A percentile compares a stretch with the other conserved stretches of the same genome.
Conservation (phyloP, 2,888 invertebrate genomes). For the Stratiomys singularior region DNA sequence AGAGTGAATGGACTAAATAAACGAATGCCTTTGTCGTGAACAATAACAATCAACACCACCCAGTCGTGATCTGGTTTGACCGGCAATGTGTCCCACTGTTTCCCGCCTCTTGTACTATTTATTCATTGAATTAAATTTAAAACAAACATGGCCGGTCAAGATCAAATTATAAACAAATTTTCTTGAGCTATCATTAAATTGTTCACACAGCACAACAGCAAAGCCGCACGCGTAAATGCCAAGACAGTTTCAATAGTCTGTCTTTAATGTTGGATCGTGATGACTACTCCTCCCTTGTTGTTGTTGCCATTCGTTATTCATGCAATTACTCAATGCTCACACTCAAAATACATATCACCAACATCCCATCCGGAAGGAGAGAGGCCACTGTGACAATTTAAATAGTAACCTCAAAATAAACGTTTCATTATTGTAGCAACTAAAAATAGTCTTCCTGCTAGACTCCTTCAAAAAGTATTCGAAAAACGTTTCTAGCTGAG, state of each 20-base stretch:
- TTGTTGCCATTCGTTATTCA: not conserved
- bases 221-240: not conserved
- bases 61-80: not conserved
- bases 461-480: no score
- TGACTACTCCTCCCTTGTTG: no score
- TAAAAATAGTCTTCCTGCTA: constrained; percentile 12
- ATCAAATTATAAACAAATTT: not conserved
- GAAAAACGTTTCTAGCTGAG: no score
- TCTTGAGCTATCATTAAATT: not conserved
- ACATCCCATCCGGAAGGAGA: constrained; percentile 31
- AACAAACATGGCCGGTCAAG: constrained; percentile 6
- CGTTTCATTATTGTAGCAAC: not conserved
- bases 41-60: not conserved
- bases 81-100: not conserved
- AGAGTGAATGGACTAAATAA: not conserved
- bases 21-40: not conserved
- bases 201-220: not conserved
- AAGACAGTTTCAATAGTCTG: not conserved
- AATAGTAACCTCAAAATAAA: constrained; percentile 16
- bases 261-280: not conserved
- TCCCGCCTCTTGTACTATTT: not conserved
- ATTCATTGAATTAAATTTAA: constrained; percentile 20
- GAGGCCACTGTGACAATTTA: constrained; percentile 14
- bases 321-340: not conserved
- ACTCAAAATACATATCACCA: not conserved